phyloP scores from a whole-genome alignment of 2,797 vertebrate species.

The Anguilla pacifica region DNA sequence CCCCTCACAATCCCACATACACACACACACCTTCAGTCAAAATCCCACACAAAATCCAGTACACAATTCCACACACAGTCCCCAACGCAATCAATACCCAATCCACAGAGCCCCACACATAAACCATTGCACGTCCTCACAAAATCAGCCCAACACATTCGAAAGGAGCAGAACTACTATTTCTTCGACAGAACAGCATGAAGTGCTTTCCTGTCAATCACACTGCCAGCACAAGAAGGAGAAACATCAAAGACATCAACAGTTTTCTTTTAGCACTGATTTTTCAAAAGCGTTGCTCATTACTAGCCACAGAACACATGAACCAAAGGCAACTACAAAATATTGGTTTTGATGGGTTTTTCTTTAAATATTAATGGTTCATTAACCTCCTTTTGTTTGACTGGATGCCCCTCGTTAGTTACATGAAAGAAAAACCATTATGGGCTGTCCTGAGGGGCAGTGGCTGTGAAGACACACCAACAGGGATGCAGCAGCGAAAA shows the following conservation, averaged over 20 bases:
- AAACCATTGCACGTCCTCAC: not conserved
- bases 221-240: no score
- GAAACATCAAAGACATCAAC: not conserved
- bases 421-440: not conserved
- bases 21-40: not conserved
- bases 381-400: not conserved
- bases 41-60: not conserved
- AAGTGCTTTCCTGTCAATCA: no score
- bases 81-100: not conserved
- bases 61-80: not conserved
- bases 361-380: not conserved
- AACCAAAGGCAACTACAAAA: not conserved
- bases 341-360: not conserved
- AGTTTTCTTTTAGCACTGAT: not conserved
- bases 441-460: not conserved
- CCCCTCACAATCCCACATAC: not conserved
- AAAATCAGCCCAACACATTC: not conserved
- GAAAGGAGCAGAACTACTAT: no score
- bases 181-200: no score
- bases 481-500: not conserved
- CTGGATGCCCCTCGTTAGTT: not conserved
- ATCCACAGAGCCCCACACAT: not conserved
- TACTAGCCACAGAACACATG: not conserved
- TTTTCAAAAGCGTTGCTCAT: not conserved
- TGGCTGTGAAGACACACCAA: not conserved